Evolutionary conservation across 2,113 vertebrate species (phyloP).

Genomic region (Tretioscincus oriximinensis): DNA sequence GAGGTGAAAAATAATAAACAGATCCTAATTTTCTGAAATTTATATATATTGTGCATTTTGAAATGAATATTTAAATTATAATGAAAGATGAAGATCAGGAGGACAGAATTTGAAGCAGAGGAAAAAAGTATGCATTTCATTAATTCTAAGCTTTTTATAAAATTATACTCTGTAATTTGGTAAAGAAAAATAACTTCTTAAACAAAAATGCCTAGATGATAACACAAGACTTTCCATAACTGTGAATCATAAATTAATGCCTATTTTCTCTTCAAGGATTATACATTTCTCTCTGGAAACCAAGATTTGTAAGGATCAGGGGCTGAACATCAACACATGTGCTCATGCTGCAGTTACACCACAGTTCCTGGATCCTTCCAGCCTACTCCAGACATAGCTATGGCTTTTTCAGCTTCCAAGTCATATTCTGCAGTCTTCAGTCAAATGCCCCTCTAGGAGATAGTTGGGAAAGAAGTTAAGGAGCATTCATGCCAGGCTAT

Average conservation of each 20-base stretch:
- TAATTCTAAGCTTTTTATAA: slow-evolving; percentile 3
- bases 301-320: too few species aligned
- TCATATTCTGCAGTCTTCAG: too few species aligned
- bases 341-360: too few species aligned
- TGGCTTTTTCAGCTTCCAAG: too few species aligned
- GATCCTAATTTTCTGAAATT: background rate
- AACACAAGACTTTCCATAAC: background rate
- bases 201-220: background rate
- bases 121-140: background rate
- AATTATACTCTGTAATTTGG: background rate
- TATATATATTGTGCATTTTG: background rate
- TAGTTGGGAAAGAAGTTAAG: too few species aligned
- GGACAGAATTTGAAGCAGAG: too few species aligned
- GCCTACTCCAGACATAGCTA: too few species aligned
- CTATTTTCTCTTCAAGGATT: background rate
- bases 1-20: background rate
- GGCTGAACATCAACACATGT: too few species aligned
- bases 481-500: too few species aligned
- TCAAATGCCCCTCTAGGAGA: too few species aligned
- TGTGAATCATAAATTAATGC: background rate
- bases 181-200: background rate
- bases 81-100: background rate
- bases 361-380: too few species aligned
- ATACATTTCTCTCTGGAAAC: background rate
- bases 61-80: background rate